Base-by-base conservation (phyloP, 2,113 vertebrate species). In the Cinclus cinclus region DNA sequence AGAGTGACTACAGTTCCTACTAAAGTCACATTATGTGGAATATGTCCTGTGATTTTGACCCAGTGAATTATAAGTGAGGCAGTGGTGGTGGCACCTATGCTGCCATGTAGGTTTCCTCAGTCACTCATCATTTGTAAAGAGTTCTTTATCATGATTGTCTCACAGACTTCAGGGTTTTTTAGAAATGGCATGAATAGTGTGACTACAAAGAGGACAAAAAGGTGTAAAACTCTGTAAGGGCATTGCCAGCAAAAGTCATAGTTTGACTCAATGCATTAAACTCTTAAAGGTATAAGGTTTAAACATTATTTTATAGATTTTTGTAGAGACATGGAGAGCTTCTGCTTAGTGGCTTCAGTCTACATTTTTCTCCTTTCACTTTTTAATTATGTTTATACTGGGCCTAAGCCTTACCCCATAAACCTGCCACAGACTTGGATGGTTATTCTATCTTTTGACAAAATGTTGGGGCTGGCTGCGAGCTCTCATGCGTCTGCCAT, bases 361-460 rank as follows among this genome's bases (percentile, higher is more conserved):
- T 39, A 33, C 25, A 21, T 50, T 41, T 81, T 90, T 89, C 67
- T 70, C 14, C 47, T 84, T 94, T 71, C 56, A 59, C 35, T 90
- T 92, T 78, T 86, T 68, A 86, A 89, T 92, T 56, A 87, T 81
- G 47, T 89, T 95, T 93, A 71, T 78, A 83, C 33, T 93, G 91
- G 76, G 58, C 35, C 44, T 87, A 73, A 94, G 83, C 80, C 71
- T 81, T 67, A 17, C 5, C 30, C 24, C 55, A 75, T 86, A 83
- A 92, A 67, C 14, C 50, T 91, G 67, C 55, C 82, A 77, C 70
- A 90, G 70, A 88, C 50, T 95, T 90, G 47, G 55, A 58, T 37
- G 35, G 59, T 69, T 96, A 83, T 79, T 94, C 67, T 68, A 31
- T 59, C 89, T 85, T 85, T 70, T 62, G 74, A 95, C 22, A 4